These are phyloP conservation scores for Danaus chrysippus DNA, from an alignment of 2,888 invertebrate species.

Conservation along the genomic window DNA sequence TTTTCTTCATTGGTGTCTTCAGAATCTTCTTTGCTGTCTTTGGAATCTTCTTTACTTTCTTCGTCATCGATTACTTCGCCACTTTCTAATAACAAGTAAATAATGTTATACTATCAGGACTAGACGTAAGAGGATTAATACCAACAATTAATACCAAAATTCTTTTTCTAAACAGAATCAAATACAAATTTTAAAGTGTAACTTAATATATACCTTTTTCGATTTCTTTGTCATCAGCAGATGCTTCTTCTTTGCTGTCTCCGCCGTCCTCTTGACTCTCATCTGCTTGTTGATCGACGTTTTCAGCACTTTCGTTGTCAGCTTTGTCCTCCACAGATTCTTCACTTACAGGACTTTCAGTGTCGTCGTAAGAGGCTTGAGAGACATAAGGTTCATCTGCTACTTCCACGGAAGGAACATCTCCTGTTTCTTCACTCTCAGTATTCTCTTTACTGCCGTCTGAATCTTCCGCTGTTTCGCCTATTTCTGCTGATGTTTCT, in stretches of 20 bases:
- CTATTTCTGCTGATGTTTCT: conserved; percentile 62
- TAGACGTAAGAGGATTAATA: neutral
- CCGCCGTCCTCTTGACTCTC: conserved; percentile 47
- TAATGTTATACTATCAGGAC: conserved; percentile 4
- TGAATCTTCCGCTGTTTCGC: conserved; percentile 46
- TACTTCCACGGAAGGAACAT: conserved; percentile 64
- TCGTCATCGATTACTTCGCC: conserved; percentile 51
- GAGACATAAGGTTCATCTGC: conserved; percentile 72
- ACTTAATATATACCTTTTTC: conserved; percentile 53
- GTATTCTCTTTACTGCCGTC: conserved; percentile 47
- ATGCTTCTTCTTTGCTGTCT: conserved; percentile 60
- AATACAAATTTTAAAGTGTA: neutral
- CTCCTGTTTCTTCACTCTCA: conserved; percentile 54
- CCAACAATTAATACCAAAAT: neutral
- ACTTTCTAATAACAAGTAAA: conserved; percentile 53
- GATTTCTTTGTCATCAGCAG: conserved; percentile 69
- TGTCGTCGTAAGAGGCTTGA: conserved; percentile 69
- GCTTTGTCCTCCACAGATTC: conserved; percentile 59
- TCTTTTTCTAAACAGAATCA: neutral
- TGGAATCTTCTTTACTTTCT: conserved; percentile 57
- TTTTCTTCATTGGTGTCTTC: conserved; percentile 40
- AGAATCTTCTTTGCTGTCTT: conserved; percentile 39
- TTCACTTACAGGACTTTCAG: conserved; percentile 50
- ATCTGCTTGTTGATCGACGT: conserved; percentile 51
- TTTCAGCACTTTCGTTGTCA: conserved; percentile 52